These are phyloP conservation scores for Holocentrus rufus DNA, from an alignment of 2,797 vertebrate genomes.

Conservation along the genomic window DNA sequence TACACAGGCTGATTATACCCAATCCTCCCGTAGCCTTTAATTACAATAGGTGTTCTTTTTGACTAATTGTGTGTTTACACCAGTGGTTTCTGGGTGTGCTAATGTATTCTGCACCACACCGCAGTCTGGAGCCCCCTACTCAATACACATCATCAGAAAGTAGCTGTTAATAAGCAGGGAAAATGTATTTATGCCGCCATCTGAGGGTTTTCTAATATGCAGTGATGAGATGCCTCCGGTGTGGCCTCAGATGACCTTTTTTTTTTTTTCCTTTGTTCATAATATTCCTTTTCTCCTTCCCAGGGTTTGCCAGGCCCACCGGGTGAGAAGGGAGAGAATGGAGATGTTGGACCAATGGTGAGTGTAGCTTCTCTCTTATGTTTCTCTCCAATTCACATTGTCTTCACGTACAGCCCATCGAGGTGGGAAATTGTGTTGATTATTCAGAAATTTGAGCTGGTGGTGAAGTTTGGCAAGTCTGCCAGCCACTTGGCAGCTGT, in stretches of 20 bases:
- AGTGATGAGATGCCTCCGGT: conserved; percentile 20
- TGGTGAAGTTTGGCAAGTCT: conserved; percentile 40
- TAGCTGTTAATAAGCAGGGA: conserved; percentile 49
- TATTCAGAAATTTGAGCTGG: conserved; percentile 40
- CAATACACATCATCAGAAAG: conserved; percentile 48
- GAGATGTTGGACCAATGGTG: conserved; percentile 97
- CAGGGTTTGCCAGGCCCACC: conserved; percentile 96
- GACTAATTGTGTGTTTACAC: conserved; percentile 81
- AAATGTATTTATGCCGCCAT: conserved; percentile 40
- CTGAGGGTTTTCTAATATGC: conserved; percentile 24
- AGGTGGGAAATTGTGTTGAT: conserved; percentile 38
- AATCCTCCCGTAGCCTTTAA: conserved; percentile 74
- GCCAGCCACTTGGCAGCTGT: conserved; percentile 32
- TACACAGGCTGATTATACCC: conserved; percentile 75
- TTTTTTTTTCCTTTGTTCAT: conserved; percentile 37
- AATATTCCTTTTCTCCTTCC: conserved; percentile 44
- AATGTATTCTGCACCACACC: conserved; percentile 57
- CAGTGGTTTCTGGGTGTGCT: conserved; percentile 55
- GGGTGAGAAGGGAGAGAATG: conserved; percentile 97
- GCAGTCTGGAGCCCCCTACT: conserved; percentile 39
- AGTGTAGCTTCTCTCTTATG: conserved; percentile 54
- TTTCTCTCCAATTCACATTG: conserved; percentile 33
- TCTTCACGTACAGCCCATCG: conserved; percentile 33
- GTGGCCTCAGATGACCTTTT: conserved; percentile 28
- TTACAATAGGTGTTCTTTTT: conserved; percentile 78